Conservation (phyloP, 1,140 invertebrate genomes). For the Drosophila burlai region DNA sequence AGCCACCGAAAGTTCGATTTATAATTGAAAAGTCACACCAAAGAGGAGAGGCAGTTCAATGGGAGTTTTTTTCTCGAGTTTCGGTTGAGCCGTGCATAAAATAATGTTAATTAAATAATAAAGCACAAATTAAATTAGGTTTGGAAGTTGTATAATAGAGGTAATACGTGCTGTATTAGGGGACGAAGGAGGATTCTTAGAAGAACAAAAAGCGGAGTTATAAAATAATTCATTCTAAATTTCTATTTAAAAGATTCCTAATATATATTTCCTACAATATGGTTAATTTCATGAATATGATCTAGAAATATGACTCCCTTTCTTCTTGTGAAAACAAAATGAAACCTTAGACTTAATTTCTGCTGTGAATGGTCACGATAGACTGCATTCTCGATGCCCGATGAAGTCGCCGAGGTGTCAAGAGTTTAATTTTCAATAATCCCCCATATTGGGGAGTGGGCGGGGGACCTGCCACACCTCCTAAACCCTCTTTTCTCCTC, state of each 20-base stretch:
- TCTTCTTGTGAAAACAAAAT: slow-evolving; percentile 9
- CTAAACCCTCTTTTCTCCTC: background rate
- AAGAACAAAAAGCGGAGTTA: no score
- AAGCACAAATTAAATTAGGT: slow-evolving; percentile 3
- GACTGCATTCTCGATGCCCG: slow-evolving; percentile 30
- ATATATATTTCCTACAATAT: background rate
- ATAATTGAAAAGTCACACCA: slow-evolving; percentile 41
- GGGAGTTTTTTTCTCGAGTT: background rate
- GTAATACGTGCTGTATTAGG: no score
- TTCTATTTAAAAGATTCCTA: background rate
- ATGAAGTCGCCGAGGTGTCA: slow-evolving; percentile 37
- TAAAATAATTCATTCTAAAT: background rate
- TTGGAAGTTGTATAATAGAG: no score
- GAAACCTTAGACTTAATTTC: slow-evolving; percentile 32
- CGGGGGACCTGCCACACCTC: slow-evolving; percentile 20
- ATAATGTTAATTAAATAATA: slow-evolving; percentile 23
- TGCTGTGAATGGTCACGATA: slow-evolving; percentile 18
- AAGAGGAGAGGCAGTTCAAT: background rate
- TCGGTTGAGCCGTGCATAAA: background rate
- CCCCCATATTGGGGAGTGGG: slow-evolving; percentile 15
- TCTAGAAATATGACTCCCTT: background rate
- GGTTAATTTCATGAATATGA: slow-evolving; percentile 1
- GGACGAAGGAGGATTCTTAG: no score
- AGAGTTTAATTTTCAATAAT: slow-evolving; percentile 52
- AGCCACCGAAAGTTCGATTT: slow-evolving; percentile 30